phyloP scores from a whole-genome alignment of 2,888 invertebrate species.

The Lypha dubia region DNA sequence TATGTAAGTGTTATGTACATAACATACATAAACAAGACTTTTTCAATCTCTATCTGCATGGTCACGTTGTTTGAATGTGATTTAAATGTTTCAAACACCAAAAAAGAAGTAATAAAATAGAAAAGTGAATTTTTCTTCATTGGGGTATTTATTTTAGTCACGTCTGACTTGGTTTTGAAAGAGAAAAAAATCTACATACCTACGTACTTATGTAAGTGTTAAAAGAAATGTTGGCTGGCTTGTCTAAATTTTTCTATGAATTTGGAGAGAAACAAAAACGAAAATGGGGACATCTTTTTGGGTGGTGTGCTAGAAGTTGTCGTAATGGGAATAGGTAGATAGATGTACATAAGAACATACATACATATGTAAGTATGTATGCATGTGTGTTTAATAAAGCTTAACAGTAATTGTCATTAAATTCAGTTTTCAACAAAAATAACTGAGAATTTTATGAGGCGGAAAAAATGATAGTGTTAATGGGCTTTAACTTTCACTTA shows the following conservation, averaged over 20 bases:
- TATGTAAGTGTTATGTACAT: background rate
- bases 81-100: constrained; percentile 57
- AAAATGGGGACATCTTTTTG: constrained; percentile 53
- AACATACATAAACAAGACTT: background rate
- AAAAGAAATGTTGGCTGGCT: background rate
- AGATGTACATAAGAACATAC: background rate
- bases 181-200: no score
- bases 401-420: background rate
- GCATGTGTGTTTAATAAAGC: background rate
- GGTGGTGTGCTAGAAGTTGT: background rate
- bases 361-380: background rate
- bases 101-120: constrained; percentile 45
- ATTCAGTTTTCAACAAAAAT: background rate
- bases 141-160: constrained; percentile 67
- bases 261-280: background rate
- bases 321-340: background rate
- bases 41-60: constrained; percentile 21
- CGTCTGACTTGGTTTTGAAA: constrained; percentile 67
- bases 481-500: background rate
- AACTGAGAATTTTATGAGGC: background rate
- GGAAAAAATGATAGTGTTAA: background rate
- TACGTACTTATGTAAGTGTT: no score
- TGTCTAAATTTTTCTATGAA: constrained; percentile 8
- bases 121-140: constrained; percentile 44
- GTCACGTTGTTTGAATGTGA: constrained; percentile 47